phyloP scores from a whole-genome alignment of 2,797 vertebrate species.

The Cetoscarus ocellatus region DNA sequence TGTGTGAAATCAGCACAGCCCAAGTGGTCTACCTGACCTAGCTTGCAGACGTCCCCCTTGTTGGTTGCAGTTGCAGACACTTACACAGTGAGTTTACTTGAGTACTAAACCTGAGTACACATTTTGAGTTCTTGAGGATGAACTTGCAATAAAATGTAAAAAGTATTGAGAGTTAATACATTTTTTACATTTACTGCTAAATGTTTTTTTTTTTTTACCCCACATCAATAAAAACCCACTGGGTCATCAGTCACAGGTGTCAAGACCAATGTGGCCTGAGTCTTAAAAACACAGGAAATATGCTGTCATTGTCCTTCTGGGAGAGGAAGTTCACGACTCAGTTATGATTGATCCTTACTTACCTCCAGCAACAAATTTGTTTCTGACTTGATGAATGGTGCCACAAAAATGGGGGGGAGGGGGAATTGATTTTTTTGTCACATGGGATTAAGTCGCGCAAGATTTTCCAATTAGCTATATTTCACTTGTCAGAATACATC shows the following conservation, averaged over 20 bases:
- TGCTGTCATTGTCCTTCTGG: slow-evolving; percentile 35
- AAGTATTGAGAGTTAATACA: background rate
- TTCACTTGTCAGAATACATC: slow-evolving; percentile 81
- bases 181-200: background rate
- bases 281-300: slow-evolving; percentile 49
- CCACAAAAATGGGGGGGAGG: slow-evolving; percentile 20
- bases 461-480: slow-evolving; percentile 76
- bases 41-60: no score
- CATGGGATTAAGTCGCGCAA: slow-evolving; percentile 64
- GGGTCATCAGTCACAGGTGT: slow-evolving; percentile 35
- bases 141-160: background rate
- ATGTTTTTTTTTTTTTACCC: slow-evolving; percentile 11
- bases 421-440: slow-evolving; percentile 72
- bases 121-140: no score
- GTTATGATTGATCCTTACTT: slow-evolving; percentile 60
- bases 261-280: slow-evolving; percentile 38
- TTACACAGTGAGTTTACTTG: no score
- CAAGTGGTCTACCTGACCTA: no score
- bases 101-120: no score
- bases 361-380: slow-evolving; percentile 66
- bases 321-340: slow-evolving; percentile 53
- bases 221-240: slow-evolving; percentile 20
- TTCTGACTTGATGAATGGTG: slow-evolving; percentile 66
- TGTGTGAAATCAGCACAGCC: no score
- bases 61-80: no score